Evolutionary conservation across 2,113 vertebrate species (phyloP).

Genomic region (Formicarius rufipectus): DNA sequence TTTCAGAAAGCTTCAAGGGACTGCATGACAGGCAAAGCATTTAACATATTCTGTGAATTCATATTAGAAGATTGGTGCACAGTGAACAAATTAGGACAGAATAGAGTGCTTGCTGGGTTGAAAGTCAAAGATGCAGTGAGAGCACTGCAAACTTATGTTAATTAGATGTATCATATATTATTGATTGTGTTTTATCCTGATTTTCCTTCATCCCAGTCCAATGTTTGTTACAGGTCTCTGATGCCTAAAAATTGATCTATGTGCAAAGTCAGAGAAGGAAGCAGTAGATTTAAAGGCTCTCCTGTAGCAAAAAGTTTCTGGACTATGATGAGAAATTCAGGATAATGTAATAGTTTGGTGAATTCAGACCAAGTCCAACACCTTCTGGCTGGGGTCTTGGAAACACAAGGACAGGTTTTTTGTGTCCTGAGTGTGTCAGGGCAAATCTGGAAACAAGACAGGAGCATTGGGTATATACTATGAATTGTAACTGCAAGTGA

Average conservation of each 20-base stretch:
- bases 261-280: neutral
- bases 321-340: neutral
- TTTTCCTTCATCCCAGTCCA: neutral
- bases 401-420: neutral
- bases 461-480: accelerated
- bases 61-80: neutral
- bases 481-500: neutral
- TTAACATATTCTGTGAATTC: neutral
- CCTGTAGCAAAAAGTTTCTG: neutral
- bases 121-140: neutral
- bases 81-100: neutral
- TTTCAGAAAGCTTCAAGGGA: neutral
- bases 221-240: neutral
- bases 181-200: neutral
- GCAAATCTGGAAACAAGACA: neutral
- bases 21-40: neutral
- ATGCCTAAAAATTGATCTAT: neutral
- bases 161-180: neutral
- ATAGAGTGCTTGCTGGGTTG: neutral
- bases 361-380: neutral
- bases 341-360: neutral
- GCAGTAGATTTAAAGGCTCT: neutral
- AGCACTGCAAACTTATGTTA: neutral
- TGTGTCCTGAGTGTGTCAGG: accelerated
- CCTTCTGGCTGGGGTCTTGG: neutral